Evolutionary conservation across 2,888 invertebrate species (phyloP).

Genomic region (Paralinhomoeus sp.): DNA sequence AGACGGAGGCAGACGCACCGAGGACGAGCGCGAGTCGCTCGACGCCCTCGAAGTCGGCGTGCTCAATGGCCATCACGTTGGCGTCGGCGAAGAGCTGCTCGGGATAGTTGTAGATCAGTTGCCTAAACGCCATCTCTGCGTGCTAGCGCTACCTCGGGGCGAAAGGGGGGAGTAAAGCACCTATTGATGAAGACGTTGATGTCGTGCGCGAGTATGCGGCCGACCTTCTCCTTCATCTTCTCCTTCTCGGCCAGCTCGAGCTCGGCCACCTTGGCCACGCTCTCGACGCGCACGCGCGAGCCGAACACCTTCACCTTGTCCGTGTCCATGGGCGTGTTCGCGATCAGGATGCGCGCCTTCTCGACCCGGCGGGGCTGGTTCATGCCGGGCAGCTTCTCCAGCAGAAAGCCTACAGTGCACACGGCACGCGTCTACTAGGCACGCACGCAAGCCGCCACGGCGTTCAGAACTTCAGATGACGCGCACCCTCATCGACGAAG

Average conservation of each 20-base stretch:
- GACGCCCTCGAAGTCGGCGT: slow-evolving; percentile 97
- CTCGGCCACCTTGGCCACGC: slow-evolving; percentile 61
- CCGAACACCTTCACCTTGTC: slow-evolving; percentile 95
- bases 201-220: slow-evolving; percentile 74
- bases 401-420: slow-evolving; percentile 43
- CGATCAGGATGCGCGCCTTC: slow-evolving; percentile 85
- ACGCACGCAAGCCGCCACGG: not conserved
- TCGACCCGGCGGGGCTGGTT: slow-evolving; percentile 86
- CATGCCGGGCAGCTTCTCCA: slow-evolving; percentile 87
- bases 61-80: slow-evolving; percentile 95
- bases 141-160: not conserved
- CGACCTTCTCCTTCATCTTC: slow-evolving; percentile 98
- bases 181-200: slow-evolving; percentile 94
- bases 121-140: slow-evolving; percentile 34
- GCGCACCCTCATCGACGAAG: slow-evolving; percentile 52
- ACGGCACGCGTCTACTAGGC: not conserved
- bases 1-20: slow-evolving; percentile 38
- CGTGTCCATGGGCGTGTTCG: slow-evolving; percentile 98
- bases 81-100: slow-evolving; percentile 97
- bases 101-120: slow-evolving; percentile 97
- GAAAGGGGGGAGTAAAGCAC: slow-evolving; percentile 22
- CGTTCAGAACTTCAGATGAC: not conserved
- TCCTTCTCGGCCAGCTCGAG: slow-evolving; percentile 91
- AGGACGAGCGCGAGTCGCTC: slow-evolving; percentile 87
- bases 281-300: slow-evolving; percentile 47